These are phyloP conservation scores for Neocrepidodera transversa DNA, from an alignment of 2,888 invertebrate genomes.

Conservation along the genomic window DNA sequence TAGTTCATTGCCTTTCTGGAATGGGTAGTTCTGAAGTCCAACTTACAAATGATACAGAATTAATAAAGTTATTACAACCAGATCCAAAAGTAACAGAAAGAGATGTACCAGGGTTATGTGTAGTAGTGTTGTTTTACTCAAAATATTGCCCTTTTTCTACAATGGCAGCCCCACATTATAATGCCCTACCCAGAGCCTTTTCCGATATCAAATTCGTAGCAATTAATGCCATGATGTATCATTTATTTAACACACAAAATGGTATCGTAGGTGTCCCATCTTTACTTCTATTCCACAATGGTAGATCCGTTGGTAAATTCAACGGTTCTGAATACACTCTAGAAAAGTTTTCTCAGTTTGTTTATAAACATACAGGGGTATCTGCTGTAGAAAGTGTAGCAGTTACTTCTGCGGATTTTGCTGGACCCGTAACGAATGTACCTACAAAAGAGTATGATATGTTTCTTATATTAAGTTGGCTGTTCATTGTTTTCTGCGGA, in stretches of 20 bases:
- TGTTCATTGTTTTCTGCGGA: conserved; percentile 78
- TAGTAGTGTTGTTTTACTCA: conserved; percentile 87
- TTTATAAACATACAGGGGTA: conserved; percentile 77
- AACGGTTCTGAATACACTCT: conserved; percentile 83
- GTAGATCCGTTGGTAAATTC: conserved; percentile 82
- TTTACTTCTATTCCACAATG: conserved; percentile 87
- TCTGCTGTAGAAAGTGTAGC: conserved; percentile 68
- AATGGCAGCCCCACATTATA: conserved; percentile 87
- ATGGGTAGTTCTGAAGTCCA: conserved; percentile 58
- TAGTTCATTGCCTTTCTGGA: conserved; percentile 52
- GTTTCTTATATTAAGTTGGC: conserved; percentile 83
- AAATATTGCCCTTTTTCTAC: conserved; percentile 91
- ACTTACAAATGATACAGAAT: conserved; percentile 74
- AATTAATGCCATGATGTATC: conserved; percentile 85
- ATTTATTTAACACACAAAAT: conserved; percentile 87
- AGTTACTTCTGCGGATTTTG: conserved; percentile 78
- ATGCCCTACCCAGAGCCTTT: conserved; percentile 87
- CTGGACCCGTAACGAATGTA: conserved; percentile 81
- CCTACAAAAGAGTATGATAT: conserved; percentile 81
- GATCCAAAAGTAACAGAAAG: conserved; percentile 69
- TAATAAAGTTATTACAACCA: conserved; percentile 71
- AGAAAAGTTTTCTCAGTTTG: conserved; percentile 79
- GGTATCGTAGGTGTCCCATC: conserved; percentile 92
- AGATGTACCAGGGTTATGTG: conserved; percentile 70
- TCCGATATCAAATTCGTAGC: conserved; percentile 88